Percentiles rank a stretch among this genome's conserved stretches.
Conservation (phyloP, 2,888 invertebrate genomes). For the Papilio demoleus region DNA sequence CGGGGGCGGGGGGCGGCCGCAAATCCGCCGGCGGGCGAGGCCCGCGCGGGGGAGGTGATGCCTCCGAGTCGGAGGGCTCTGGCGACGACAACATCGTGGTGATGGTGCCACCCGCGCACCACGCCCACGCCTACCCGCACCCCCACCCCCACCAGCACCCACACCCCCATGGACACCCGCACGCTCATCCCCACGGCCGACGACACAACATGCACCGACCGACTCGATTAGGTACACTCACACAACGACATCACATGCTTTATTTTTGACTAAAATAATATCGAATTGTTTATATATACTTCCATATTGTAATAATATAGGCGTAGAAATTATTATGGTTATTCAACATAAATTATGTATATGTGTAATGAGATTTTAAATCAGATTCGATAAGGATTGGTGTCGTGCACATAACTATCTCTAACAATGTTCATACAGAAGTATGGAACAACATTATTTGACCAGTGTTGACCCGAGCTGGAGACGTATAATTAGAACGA, state of each 20-base stretch:
- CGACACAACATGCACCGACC: slow-evolving; percentile 53
- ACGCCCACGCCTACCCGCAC: slow-evolving; percentile 41
- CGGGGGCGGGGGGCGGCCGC: neutral
- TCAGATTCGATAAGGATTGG: neutral
- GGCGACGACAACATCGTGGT: slow-evolving; percentile 84
- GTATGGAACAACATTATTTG: too few relatives aligned
- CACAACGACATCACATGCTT: slow-evolving; percentile 8
- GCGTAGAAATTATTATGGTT: neutral
- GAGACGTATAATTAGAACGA: too few relatives aligned
- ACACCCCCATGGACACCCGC: slow-evolving; percentile 31
- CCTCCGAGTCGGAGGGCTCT: slow-evolving; percentile 81
- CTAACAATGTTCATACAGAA: too few relatives aligned
- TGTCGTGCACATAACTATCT: neutral
- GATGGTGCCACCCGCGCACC: slow-evolving; percentile 76
- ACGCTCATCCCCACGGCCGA: slow-evolving; percentile 41
- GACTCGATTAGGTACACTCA: slow-evolving; percentile 62
- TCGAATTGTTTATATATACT: neutral
- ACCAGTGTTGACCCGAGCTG: too few relatives aligned
- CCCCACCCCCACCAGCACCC: slow-evolving; percentile 41
- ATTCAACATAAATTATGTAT: neutral
- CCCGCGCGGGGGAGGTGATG: slow-evolving; percentile 51
- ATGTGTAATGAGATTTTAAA: neutral
- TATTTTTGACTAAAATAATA: neutral
- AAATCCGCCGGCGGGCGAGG: slow-evolving; percentile 42
- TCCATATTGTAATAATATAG: neutral